Evolutionary conservation across 2,797 vertebrate genomes (phyloP).

Genomic region (Phoxinus dragarum): DNA sequence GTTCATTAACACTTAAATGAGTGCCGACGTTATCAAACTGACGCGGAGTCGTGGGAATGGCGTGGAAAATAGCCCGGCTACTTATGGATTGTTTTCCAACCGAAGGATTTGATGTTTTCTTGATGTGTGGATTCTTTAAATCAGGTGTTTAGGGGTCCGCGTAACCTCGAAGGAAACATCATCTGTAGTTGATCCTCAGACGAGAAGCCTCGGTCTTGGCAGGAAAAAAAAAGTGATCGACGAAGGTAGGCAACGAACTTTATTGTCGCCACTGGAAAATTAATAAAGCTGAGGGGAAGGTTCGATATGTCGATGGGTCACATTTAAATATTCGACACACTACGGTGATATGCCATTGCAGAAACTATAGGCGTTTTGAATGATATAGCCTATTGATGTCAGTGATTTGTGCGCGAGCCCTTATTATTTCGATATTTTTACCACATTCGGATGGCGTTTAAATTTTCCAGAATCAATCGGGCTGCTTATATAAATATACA

Average conservation of each 20-base stretch:
- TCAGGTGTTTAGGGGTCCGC: constrained; percentile 71
- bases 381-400: neutral
- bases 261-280: constrained; percentile 40
- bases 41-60: constrained; percentile 58
- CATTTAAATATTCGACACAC: neutral
- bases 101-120: constrained; percentile 65
- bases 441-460: neutral
- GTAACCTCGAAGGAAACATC: constrained; percentile 64
- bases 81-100: constrained; percentile 66
- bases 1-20: constrained; percentile 25
- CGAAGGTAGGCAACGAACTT: constrained; percentile 68
- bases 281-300: neutral
- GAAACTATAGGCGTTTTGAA: neutral
- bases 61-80: constrained; percentile 64
- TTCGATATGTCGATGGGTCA: neutral
- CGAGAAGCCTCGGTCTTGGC: constrained; percentile 40
- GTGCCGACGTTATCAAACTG: constrained; percentile 46
- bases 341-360: neutral
- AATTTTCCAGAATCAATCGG: neutral
- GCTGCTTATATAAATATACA: neutral
- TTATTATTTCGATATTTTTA: neutral
- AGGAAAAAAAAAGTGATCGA: constrained; percentile 65
- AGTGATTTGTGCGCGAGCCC: neutral
- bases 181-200: constrained; percentile 47
- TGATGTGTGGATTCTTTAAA: constrained; percentile 59